Percentiles rank a stretch among this genome's conserved stretches.
phyloP scores from a whole-genome alignment of 1,140 invertebrate genomes.

The Steinernema feltiae region DNA sequence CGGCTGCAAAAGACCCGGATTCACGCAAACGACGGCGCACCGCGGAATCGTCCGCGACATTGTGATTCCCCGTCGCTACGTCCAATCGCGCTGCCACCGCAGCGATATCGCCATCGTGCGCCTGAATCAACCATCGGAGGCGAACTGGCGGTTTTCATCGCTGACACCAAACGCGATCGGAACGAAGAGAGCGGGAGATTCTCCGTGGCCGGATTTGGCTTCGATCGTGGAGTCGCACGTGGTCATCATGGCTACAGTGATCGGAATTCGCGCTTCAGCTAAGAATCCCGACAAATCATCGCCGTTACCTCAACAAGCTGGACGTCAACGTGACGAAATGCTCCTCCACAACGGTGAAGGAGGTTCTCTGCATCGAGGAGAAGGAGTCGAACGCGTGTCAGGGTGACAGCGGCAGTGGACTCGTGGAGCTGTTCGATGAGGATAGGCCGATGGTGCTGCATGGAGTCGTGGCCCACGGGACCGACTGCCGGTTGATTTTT shows the following conservation, averaged over 20 bases:
- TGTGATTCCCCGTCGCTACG: not conserved
- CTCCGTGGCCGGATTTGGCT: too few species aligned
- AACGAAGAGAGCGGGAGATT: too few species aligned
- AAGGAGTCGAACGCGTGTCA: not conserved
- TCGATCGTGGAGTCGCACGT: too few species aligned
- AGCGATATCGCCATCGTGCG: not conserved
- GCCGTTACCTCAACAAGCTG: not conserved
- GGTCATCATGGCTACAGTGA: too few species aligned
- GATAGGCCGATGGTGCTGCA: not conserved
- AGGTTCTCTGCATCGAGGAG: not conserved
- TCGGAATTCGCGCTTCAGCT: too few species aligned
- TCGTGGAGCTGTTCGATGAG: not conserved
- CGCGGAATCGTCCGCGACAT: not conserved
- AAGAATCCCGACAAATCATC: too few species aligned
- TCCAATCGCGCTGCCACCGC: not conserved
- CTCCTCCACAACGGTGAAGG: not conserved
- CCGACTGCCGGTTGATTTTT: not conserved
- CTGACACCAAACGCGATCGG: too few species aligned
- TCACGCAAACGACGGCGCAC: not conserved
- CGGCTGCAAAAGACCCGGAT: too few species aligned
- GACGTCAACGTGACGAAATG: not conserved
- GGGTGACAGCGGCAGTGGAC: not conserved
- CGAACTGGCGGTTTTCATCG: too few species aligned
- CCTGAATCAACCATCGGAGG: not conserved
- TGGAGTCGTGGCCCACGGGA: not conserved